Evolutionary conservation across 2,888 invertebrate species (phyloP).

Genomic region (Chaetogeoica ovagalla): DNA sequence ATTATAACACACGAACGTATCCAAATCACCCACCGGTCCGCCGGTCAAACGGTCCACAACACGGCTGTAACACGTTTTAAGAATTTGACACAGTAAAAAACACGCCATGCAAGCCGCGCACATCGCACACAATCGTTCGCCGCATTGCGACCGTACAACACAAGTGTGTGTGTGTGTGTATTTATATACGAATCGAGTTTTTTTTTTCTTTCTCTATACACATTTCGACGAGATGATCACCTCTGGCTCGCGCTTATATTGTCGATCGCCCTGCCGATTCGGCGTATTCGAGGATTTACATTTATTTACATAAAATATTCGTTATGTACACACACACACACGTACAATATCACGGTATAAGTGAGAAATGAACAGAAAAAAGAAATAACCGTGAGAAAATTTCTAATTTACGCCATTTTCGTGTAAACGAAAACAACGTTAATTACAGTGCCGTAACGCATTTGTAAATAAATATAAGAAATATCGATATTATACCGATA

Average conservation of each 20-base stretch:
- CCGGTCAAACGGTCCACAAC: background rate
- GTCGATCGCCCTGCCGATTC: constrained; percentile 3
- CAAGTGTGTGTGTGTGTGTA: constrained; percentile 1
- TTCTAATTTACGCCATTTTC: background rate
- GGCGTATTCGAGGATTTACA: background rate
- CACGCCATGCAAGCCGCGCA: background rate
- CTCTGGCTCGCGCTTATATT: background rate
- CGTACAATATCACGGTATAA: background rate
- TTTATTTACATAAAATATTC: constrained; percentile 18
- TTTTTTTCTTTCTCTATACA: background rate
- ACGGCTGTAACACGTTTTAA: constrained; percentile 25
- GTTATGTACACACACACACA: background rate
- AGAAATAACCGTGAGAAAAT: constrained; percentile 19
- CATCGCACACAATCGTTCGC: too few species aligned
- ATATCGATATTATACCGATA: too few species aligned
- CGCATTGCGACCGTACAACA: background rate
- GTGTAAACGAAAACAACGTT: background rate
- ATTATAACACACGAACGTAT: background rate
- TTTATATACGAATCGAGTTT: constrained; percentile 15
- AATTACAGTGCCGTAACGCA: too few species aligned
- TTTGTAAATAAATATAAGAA: too few species aligned
- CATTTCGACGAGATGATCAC: background rate
- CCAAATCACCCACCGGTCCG: constrained; percentile 1
- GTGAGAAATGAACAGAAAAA: background rate
- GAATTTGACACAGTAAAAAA: constrained; percentile 40